Base-by-base conservation (phyloP, 2,113 vertebrate species). In the Zeus faber region DNA sequence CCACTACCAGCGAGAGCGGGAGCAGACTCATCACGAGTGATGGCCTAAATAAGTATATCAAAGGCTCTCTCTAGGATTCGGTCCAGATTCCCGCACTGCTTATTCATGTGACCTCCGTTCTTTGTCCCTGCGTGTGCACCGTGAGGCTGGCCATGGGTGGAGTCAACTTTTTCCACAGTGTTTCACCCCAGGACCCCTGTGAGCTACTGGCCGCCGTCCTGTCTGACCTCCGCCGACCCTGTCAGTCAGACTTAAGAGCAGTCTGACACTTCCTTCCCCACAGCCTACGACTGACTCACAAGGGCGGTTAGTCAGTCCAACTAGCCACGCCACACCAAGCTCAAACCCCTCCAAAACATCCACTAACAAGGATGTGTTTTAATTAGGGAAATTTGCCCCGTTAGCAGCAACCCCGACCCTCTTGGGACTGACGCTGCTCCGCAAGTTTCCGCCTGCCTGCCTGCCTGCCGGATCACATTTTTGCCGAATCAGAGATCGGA, bases 21-120 rank as follows among this genome's bases (percentile, higher is more conserved):
- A 66, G 75, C 75, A 79, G 77, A 73, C 75, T 82, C 77, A 74
- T 77, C 74, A 72, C 73, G 67, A 70, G 77, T 54, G 74, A 65
- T 79, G 80, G 58, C 76, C 82, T 72, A 70, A 77, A 81, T 79
- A 64, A 82, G 76, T 79, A 77, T 54, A 79, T 82, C 77, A 81
- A 73, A 81, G 75, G 54, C 14, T 58, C 61, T 62, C 67, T 75
- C 58, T 62, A 73, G 79, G 75, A 79, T 11, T 54, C 40, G 0
- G 37, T 63, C 77, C 77, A 79, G 65, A 63, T 43, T 45, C 35
- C 31, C 49, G n/a, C 63, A 64, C 57, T 33, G 50, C 3, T n/a
- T n/a, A n/a, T n/a, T n/a, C n/a, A 8, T 44, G 52, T 31, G 49
- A 69, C 64, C 41, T 9, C 9, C 3, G 14, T 13, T 3, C 9